Base-by-base conservation (phyloP, 2,113 vertebrate genomes). In the Andinoacara biseriatus region DNA sequence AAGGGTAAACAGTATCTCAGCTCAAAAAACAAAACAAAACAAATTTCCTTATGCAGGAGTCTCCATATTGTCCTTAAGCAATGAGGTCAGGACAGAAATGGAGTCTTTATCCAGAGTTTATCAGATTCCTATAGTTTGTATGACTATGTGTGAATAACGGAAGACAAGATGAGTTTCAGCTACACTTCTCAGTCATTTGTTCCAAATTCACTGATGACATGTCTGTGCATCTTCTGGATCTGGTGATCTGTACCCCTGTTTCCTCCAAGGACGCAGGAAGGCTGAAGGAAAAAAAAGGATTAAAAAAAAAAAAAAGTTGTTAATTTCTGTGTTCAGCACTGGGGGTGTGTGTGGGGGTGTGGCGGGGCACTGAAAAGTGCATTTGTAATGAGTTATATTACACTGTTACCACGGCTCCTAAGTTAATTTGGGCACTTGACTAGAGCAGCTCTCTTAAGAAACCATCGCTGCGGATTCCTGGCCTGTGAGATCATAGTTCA, bases 401-500 rank as follows among this genome's bases (percentile, higher is more conserved):
- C 74, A 69, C 91, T 89, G 93, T 94, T 87, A 85, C 93, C 88
- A 90, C 62, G 31, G 92, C 88, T 62, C 88, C 92, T 54, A 74
- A 76, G 88, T 90, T 93, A 92, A 93, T 88, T 92, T 87, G 78
- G 86, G 90, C 85, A 31, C 87, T 89, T 81, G 88, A 89, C 86
- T 83, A 35, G 84, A 78, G 92, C 80, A n/a, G 87, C 85, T 89
- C 90, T 86, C 87, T 89, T 87, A 89, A 92, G 85, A 87, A 90
- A 87, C 72, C 85, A 59, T 84, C 17, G 65, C 86, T 46, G 80
- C 17, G 63, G 84, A 94, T 94, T 93, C 92, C 91, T 91, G 80
- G 76, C 78, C 80, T 18, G 79, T 94, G 92, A 93, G 91, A 90
- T 93, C 94, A 95, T 90, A 90, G 92, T 90, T 92, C 92, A 91